Evolutionary conservation across 2,797 vertebrate genomes (phyloP).

Genomic region (Rachycentron canadum): DNA sequence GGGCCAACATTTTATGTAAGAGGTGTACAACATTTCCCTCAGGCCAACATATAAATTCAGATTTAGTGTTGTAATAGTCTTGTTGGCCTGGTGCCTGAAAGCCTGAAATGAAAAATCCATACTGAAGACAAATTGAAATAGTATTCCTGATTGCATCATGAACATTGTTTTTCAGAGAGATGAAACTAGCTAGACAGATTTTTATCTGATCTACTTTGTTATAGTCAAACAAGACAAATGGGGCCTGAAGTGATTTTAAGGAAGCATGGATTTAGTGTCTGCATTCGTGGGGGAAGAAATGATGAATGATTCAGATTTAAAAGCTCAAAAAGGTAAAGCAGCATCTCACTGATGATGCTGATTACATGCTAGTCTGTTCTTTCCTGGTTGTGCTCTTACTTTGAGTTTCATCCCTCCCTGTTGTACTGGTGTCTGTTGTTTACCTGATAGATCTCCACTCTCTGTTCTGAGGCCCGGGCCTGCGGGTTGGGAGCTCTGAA

Average conservation of each 20-base stretch:
- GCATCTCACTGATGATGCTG: background rate
- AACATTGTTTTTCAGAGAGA: background rate
- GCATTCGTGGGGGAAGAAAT: too few relatives aligned
- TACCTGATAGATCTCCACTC: constrained; percentile 90
- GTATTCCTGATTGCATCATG: background rate
- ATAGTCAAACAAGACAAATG: background rate
- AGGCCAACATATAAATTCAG: constrained; percentile 13
- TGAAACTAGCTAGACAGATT: background rate
- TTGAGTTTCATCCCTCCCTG: too few relatives aligned
- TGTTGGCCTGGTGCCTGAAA: background rate
- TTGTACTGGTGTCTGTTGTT: background rate
- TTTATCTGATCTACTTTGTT: background rate
- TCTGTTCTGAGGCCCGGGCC: constrained; percentile 85
- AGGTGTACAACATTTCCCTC: constrained; percentile 1
- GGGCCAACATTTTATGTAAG: constrained; percentile 16
- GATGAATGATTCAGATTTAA: too few relatives aligned
- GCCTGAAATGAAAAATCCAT: background rate
- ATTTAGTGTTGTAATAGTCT: constrained; percentile 22
- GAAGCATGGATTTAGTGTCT: background rate
- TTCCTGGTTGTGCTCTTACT: background rate
- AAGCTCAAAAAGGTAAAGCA: background rate
- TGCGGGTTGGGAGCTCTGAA: constrained; percentile 86
- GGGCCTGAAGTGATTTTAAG: background rate
- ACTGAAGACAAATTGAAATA: background rate
- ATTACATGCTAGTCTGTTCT: background rate